Evolutionary conservation across 2,888 invertebrate genomes (phyloP), one percentile per base, ranked within the genome.

Genomic region (Molanna angustata): DNA sequence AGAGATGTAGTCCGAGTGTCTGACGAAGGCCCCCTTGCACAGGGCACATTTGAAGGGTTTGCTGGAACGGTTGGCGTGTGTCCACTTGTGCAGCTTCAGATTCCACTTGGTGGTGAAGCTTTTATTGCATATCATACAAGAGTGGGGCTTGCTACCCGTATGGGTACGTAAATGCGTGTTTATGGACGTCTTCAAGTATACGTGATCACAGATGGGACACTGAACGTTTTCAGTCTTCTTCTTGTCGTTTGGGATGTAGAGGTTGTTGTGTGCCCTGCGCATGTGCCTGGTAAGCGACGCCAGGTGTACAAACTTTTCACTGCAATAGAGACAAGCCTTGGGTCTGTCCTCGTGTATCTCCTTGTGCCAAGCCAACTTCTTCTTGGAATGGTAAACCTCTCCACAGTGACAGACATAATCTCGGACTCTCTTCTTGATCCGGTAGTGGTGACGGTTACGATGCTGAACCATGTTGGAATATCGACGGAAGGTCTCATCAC

Each of bases 61-160:
- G 20, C 88, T 81, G 13, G 87, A 85, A 57, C 91, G 84, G 46
- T 86, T 85, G 50, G 87, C 86, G 72, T 94, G 93, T 45, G 90
- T 90, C 92, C 92, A 92, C 61, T 87, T 85, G 73, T 94, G 93
- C 61, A 90, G 80, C 67, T 91, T 90, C 46, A 93, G 78, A 73
- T 93, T 93, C 89, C 92, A 93, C 68, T 90, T 90, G 61, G 92
- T 92, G 61, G 88, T 87, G 74, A 93, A 93, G 21, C 84, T 79
- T 67, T 91, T 92, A 66, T 84, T 88, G 74, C 94, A 93, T 49
- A 92, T 84, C 48, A 84, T 78, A 71, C 94, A 94, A 54, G 83
- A 77, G 74, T 82, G 87, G n/a, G 90, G 89, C 49, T 84, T 79
- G 67, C 84, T 79, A 58, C 89, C 85, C 61, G 81, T 83, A 74